Percentiles rank a stretch among this genome's conserved stretches.
Evolutionary conservation across 2,113 vertebrate species (phyloP).

Genomic region (Grammomys surdaster): DNA sequence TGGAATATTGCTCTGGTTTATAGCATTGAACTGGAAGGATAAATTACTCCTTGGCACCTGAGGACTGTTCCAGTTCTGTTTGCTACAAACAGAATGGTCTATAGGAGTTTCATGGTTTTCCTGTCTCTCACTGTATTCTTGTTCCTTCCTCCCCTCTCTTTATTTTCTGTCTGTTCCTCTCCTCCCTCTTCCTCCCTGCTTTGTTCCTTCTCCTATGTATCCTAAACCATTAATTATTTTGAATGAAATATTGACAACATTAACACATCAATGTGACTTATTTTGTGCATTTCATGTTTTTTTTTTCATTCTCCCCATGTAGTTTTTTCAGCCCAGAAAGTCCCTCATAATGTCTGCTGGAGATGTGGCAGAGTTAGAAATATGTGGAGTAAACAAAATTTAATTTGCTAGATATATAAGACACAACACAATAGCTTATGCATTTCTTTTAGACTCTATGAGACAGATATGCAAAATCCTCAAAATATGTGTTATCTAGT

Average conservation of each 20-base stretch:
- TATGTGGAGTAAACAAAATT: not conserved
- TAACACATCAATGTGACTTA: not conserved
- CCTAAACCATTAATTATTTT: not conserved
- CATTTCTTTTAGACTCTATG: not conserved
- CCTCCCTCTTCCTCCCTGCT: not conserved
- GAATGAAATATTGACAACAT: not conserved
- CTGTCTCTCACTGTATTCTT: not conserved
- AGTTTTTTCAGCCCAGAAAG: not conserved
- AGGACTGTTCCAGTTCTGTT: not conserved
- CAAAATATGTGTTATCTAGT: not conserved
- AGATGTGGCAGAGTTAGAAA: not conserved
- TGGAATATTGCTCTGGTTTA: not conserved
- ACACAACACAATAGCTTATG: not conserved
- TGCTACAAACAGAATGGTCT: not conserved
- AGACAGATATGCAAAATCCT: not conserved
- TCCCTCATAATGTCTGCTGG: not conserved
- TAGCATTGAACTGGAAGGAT: not conserved
- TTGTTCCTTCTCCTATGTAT: not conserved
- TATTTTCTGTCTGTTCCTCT: too few relatives aligned
- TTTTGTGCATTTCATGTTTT: not conserved
- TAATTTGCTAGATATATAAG: not conserved
- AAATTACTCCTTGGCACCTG: not conserved
- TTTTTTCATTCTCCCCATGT: not conserved
- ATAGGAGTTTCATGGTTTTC: fast-evolving
- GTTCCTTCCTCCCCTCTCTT: not conserved